A percentile compares a stretch with the other conserved stretches of the same genome.
phyloP scores from a whole-genome alignment of 2,888 invertebrate species.

The Hermaeophaga mercurialis region DNA sequence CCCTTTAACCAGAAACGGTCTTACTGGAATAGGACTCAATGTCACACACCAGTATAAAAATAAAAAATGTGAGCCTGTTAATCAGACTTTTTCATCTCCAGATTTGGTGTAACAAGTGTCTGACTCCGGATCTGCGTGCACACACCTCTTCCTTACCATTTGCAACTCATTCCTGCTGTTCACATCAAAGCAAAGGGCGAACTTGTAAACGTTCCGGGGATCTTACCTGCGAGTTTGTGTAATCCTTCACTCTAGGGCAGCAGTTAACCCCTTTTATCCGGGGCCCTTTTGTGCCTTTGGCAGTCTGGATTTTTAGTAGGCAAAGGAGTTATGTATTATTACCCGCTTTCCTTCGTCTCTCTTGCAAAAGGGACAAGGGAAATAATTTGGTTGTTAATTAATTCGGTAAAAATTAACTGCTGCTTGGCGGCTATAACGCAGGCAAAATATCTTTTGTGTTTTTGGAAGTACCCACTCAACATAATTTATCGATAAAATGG shows the following conservation, averaged over 20 bases:
- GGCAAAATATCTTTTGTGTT: background rate
- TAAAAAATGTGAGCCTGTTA: too few relatives aligned
- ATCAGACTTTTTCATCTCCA: too few relatives aligned
- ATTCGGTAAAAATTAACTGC: slow-evolving; percentile 16
- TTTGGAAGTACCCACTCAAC: slow-evolving; percentile 27
- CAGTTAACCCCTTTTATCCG: slow-evolving; percentile 29
- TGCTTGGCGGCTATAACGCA: background rate
- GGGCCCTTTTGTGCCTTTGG: slow-evolving; percentile 29
- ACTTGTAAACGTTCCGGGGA: slow-evolving; percentile 30
- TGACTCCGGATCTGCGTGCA: background rate
- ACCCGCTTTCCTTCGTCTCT: slow-evolving; percentile 7
- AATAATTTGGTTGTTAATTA: slow-evolving; percentile 23
- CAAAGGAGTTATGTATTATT: slow-evolving; percentile 25
- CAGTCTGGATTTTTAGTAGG: slow-evolving; percentile 28
- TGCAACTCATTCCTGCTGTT: slow-evolving; percentile 18
- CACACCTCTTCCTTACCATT: slow-evolving; percentile 9
- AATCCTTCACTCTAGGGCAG: slow-evolving; percentile 30
- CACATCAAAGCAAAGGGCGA: slow-evolving; percentile 30
- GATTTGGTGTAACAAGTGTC: too few relatives aligned
- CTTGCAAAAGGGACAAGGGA: slow-evolving; percentile 5
- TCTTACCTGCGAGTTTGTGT: slow-evolving; percentile 33
- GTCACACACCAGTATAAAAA: too few relatives aligned
- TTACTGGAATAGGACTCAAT: too few relatives aligned
- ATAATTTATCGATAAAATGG: slow-evolving; percentile 49
- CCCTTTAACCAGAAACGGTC: too few relatives aligned